Evolutionary conservation across 2,888 invertebrate species (phyloP).

Genomic region (Ashinkailepas kermadecensis): DNA sequence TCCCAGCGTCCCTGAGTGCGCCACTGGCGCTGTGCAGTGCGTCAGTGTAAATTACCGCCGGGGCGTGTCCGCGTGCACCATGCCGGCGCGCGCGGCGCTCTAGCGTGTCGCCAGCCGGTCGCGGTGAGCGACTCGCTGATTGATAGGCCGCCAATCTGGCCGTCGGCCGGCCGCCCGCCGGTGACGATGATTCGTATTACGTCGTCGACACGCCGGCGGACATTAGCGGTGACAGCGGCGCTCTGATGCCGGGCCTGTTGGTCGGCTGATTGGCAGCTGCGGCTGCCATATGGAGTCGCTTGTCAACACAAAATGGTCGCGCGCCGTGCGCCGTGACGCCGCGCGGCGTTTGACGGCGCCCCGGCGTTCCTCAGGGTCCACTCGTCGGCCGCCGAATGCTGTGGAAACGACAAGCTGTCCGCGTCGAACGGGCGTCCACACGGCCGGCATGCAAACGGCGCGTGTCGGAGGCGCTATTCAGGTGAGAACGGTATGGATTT

Average conservation of each 20-base stretch:
- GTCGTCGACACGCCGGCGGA: not conserved
- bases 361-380: too few species aligned
- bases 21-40: too few species aligned
- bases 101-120: not conserved
- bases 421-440: not conserved
- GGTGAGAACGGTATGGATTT: not conserved
- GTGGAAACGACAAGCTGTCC: not conserved
- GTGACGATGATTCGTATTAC: not conserved
- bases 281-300: not conserved
- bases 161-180: not conserved
- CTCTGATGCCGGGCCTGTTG: not conserved
- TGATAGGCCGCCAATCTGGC: slow-evolving; percentile 15
- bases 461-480: not conserved
- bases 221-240: not conserved
- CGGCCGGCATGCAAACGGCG: not conserved
- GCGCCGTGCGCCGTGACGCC: not conserved
- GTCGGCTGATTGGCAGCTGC: not conserved
- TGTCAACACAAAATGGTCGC: slow-evolving; percentile 16
- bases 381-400: not conserved
- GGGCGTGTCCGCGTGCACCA: too few species aligned
- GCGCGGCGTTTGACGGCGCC: not conserved
- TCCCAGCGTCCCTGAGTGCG: too few species aligned
- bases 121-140: not conserved
- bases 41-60: too few species aligned
- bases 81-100: not conserved